Evolutionary conservation across 2,113 vertebrate species (phyloP).

Genomic region (Toxostoma redivivum): DNA sequence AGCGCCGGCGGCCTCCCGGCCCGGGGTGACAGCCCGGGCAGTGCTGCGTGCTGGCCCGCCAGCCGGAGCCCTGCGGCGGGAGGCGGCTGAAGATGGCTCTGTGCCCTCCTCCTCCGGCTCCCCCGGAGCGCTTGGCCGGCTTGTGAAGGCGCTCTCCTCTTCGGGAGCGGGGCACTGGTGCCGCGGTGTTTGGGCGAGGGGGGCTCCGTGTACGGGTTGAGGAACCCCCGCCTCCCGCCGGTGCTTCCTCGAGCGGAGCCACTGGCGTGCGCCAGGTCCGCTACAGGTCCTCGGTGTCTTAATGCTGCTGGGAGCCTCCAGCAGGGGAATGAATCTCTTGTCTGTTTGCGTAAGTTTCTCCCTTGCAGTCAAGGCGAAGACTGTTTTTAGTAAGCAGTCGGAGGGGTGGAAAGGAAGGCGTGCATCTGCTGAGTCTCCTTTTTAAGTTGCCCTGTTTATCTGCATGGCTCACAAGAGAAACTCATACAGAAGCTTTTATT

Average conservation of each 20-base stretch:
- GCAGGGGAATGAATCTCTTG: neutral
- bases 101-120: neutral
- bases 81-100: neutral
- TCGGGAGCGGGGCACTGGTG: neutral
- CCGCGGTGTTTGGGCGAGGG: neutral
- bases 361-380: neutral
- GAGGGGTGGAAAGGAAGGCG: neutral
- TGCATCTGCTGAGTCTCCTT: neutral
- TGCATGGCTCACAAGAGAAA: neutral
- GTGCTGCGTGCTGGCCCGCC: neutral
- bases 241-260: neutral
- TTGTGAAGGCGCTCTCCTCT: rapidly evolving
- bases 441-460: neutral
- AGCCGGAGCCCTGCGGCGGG: neutral
- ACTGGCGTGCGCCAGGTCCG: neutral
- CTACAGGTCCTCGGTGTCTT: neutral
- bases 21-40: neutral
- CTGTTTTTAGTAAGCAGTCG: neutral
- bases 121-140: no score
- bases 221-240: neutral
- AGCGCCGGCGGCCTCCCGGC: neutral
- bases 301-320: neutral
- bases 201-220: rapidly evolving
- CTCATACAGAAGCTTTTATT: neutral
- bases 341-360: neutral